phyloP scores from a whole-genome alignment of 1,140 invertebrate species.

The Lamellibrachia luymesi region DNA sequence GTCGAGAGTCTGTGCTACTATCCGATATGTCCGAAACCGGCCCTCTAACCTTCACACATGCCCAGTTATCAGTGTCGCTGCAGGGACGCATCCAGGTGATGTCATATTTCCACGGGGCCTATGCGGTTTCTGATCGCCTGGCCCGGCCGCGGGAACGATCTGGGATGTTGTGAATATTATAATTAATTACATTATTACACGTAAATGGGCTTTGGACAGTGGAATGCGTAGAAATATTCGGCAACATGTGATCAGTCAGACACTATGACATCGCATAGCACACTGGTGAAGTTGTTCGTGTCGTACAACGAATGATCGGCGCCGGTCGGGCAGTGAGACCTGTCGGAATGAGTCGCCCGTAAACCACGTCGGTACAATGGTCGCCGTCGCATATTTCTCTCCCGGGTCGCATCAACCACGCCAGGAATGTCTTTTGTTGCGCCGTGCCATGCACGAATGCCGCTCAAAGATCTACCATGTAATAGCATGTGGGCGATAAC shows the following conservation, averaged over 20 bases:
- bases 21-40: no score
- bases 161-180: background rate
- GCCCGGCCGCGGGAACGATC: background rate
- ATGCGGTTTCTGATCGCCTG: no score
- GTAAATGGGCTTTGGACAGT: background rate
- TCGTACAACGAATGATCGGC: background rate
- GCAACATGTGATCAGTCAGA: background rate
- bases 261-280: background rate
- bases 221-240: background rate
- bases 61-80: background rate
- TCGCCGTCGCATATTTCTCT: background rate
- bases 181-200: background rate
- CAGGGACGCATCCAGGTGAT: no score
- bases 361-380: background rate
- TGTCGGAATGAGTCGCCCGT: background rate
- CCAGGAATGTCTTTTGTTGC: background rate
- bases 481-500: background rate
- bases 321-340: no score
- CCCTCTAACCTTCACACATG: background rate
- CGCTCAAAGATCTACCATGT: no score
- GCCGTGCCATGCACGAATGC: no score
- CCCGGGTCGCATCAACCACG: background rate
- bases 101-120: no score
- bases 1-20: background rate
- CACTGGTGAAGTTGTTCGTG: background rate